These are phyloP conservation scores for Proctacanthus coquilletti DNA, from an alignment of 1,140 invertebrate genomes.

Conservation along the genomic window DNA sequence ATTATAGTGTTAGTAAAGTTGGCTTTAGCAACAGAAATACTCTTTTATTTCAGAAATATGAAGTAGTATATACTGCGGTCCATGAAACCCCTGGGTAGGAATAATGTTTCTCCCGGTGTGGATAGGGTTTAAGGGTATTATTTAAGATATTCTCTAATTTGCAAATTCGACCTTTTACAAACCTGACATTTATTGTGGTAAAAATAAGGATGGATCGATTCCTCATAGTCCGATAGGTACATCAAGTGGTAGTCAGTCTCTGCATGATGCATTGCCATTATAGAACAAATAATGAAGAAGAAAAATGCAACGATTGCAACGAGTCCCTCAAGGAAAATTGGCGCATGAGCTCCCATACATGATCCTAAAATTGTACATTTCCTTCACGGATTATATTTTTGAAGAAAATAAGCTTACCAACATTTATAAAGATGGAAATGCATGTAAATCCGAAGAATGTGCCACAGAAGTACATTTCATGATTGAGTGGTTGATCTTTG, in stretches of 20 bases:
- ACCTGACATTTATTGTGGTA: no score
- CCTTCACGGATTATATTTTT: background rate
- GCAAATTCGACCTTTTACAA: no score
- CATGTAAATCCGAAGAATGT: slow-evolving; percentile 7
- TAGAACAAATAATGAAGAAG: slow-evolving; percentile 3
- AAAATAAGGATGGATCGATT: slow-evolving; percentile 2
- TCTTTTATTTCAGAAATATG: no score
- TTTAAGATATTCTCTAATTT: no score
- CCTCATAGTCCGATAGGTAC: slow-evolving; percentile 9
- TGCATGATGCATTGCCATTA: slow-evolving; percentile 9
- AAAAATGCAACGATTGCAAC: slow-evolving; percentile 14
- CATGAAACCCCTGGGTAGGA: no score
- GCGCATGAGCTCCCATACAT: background rate
- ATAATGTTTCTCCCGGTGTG: no score
- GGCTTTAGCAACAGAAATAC: no score
- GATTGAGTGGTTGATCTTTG: slow-evolving; percentile 3
- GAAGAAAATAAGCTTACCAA: slow-evolving; percentile 1
- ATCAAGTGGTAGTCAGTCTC: slow-evolving; percentile 10
- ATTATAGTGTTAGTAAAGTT: no score
- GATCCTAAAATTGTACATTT: slow-evolving; percentile 1
- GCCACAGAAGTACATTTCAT: slow-evolving; percentile 8
- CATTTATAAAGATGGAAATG: background rate
- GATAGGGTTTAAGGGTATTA: no score
- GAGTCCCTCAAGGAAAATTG: slow-evolving; percentile 25
- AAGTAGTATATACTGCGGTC: no score